Percentiles rank a stretch among this genome's conserved stretches.
Conservation (phyloP, 2,888 invertebrate genomes). For the Magallana nippona region DNA sequence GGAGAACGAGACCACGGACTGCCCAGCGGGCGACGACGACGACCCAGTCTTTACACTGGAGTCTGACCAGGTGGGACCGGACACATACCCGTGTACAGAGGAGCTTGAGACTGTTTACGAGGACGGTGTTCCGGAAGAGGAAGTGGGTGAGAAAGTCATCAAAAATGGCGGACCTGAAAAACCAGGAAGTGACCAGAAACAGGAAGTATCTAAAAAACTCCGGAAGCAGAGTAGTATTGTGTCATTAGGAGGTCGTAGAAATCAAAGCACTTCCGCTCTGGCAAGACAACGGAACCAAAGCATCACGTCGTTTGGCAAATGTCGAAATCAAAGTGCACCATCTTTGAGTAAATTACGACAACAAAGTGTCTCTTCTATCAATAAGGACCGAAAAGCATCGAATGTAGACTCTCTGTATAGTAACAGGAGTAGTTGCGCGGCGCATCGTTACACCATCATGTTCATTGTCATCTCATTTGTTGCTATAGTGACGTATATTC, state of each 20-base stretch:
- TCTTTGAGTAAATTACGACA: not conserved
- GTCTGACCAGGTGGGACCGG: not conserved
- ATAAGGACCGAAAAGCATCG: conserved; percentile 1
- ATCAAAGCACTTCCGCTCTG: not conserved
- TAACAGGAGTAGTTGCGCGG: not conserved
- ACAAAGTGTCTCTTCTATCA: conserved; percentile 4
- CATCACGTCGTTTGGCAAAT: not conserved
- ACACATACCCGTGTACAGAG: not conserved
- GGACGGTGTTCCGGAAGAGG: not conserved
- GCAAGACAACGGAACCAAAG: not conserved
- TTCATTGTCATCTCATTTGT: conserved; percentile 29
- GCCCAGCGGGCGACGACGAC: not conserved
- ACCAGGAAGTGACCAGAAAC: not conserved
- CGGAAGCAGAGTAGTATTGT: not conserved
- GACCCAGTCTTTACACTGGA: not conserved
- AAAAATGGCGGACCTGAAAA: not conserved
- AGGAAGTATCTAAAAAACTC: not conserved
- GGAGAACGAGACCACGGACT: not conserved
- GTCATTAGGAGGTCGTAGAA: not conserved
- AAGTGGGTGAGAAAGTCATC: not conserved
- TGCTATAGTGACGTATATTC: conserved; percentile 32
- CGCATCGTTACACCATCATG: conserved; percentile 13
- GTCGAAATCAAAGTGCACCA: conserved; percentile 3
- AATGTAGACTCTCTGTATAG: conserved; percentile 9
- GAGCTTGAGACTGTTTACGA: not conserved